These are phyloP conservation scores for Phlogophora meticulosa DNA, from an alignment of 2,888 invertebrate genomes.

Conservation along the genomic window DNA sequence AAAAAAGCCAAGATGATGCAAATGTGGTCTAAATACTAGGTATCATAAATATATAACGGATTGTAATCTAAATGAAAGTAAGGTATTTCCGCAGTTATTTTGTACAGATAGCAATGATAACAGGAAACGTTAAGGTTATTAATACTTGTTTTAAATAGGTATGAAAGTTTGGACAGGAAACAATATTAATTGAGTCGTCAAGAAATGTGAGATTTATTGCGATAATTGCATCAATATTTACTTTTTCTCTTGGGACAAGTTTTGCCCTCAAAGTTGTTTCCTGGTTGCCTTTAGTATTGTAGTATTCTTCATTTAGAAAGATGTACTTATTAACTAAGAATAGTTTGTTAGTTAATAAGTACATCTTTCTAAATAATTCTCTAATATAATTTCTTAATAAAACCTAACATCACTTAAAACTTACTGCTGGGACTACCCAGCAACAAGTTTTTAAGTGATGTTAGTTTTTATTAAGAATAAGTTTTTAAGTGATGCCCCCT, in stretches of 20 bases:
- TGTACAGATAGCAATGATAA: not conserved
- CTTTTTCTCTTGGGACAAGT: constrained; percentile 6
- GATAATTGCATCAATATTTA: constrained; percentile 23
- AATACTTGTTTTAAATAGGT: constrained; percentile 21
- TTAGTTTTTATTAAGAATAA: too few species aligned
- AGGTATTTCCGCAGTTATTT: constrained; percentile 20
- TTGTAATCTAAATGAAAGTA: not conserved
- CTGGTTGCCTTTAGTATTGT: not conserved
- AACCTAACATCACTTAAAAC: too few species aligned
- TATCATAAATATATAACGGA: not conserved
- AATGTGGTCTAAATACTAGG: not conserved
- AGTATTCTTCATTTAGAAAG: not conserved
- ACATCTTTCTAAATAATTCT: too few species aligned
- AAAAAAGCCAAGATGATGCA: not conserved
- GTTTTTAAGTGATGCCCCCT: too few species aligned
- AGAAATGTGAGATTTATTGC: constrained; percentile 23
- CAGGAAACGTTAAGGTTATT: constrained; percentile 43
- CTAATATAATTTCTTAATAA: too few species aligned
- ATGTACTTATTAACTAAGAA: too few species aligned
- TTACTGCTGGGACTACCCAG: too few species aligned
- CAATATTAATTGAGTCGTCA: constrained; percentile 32
- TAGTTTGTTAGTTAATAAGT: too few species aligned
- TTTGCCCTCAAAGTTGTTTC: not conserved
- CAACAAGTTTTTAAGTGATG: too few species aligned
- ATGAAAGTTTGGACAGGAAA: constrained; percentile 46